Evolutionary conservation across 2,113 vertebrate genomes (phyloP).

Genomic region (Calypte anna): DNA sequence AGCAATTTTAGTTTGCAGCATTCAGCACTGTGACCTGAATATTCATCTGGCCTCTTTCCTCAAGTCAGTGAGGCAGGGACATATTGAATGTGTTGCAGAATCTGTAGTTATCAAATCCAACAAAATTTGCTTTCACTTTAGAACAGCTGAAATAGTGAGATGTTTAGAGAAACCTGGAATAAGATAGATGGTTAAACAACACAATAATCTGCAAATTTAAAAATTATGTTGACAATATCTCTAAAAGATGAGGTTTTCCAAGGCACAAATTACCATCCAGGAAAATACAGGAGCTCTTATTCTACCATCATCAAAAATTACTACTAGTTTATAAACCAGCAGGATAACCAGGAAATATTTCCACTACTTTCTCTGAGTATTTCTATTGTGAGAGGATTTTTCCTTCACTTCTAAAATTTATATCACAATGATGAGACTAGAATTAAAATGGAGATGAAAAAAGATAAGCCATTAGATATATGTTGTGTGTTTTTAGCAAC

Average conservation of each 20-base stretch:
- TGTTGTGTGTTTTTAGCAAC: not conserved
- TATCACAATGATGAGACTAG: not conserved
- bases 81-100: not conserved
- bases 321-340: not conserved
- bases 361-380: not conserved
- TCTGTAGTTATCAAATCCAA: not conserved
- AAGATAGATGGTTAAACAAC: not conserved
- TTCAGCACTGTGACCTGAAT: conserved; percentile 53
- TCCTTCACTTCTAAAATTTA: not conserved
- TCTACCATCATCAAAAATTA: not conserved
- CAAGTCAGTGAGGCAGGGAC: not conserved
- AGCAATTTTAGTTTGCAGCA: conserved; percentile 25
- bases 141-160: not conserved
- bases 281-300: not conserved
- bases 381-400: not conserved
- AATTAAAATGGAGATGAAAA: not conserved
- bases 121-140: not conserved
- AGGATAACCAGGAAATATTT: not conserved
- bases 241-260: not conserved
- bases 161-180: not conserved
- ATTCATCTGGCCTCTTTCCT: conserved; percentile 47
- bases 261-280: not conserved
- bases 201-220: not conserved
- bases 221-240: not conserved
- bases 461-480: not conserved